A percentile compares a stretch with the other conserved stretches of the same genome.
phyloP scores from a whole-genome alignment of 2,888 invertebrate species.

The Acheta domesticus region DNA sequence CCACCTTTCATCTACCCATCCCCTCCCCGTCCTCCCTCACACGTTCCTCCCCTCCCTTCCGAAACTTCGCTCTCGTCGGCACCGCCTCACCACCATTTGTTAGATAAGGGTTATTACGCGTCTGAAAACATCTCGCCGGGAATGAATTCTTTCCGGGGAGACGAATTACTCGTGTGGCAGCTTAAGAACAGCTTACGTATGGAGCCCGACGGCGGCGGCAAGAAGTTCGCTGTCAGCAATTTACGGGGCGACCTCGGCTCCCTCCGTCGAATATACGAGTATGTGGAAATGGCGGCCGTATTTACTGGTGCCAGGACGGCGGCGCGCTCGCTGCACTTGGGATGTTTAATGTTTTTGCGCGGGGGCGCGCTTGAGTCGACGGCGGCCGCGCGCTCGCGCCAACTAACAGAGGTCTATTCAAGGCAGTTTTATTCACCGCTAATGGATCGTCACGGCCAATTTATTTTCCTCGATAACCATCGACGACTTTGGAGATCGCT shows the following conservation, averaged over 20 bases:
- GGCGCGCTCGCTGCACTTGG: neutral
- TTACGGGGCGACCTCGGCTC: neutral
- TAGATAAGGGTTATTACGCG: constrained; percentile 9
- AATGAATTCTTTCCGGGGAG: constrained; percentile 18
- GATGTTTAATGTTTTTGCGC: neutral
- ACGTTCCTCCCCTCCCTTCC: neutral
- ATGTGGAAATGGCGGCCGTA: constrained; percentile 5
- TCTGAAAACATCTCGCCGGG: constrained; percentile 3
- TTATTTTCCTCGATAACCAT: constrained; percentile 9
- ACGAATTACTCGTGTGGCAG: neutral
- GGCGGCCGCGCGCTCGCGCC: neutral
- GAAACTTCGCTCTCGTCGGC: neutral
- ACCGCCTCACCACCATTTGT: neutral
- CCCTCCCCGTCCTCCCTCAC: neutral
- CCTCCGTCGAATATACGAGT: neutral
- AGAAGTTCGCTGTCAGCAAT: neutral
- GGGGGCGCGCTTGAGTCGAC: neutral
- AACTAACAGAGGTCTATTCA: neutral
- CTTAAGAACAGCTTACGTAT: constrained; percentile 18
- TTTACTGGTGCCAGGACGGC: neutral
- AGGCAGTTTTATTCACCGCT: neutral
- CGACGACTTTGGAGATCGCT: neutral
- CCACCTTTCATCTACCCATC: neutral
- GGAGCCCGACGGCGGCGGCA: neutral
- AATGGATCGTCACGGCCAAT: constrained; percentile 1